A percentile compares a stretch with the other conserved stretches of the same genome.
phyloP scores from a whole-genome alignment of 2,113 vertebrate genomes.

The Ochotona princeps region DNA sequence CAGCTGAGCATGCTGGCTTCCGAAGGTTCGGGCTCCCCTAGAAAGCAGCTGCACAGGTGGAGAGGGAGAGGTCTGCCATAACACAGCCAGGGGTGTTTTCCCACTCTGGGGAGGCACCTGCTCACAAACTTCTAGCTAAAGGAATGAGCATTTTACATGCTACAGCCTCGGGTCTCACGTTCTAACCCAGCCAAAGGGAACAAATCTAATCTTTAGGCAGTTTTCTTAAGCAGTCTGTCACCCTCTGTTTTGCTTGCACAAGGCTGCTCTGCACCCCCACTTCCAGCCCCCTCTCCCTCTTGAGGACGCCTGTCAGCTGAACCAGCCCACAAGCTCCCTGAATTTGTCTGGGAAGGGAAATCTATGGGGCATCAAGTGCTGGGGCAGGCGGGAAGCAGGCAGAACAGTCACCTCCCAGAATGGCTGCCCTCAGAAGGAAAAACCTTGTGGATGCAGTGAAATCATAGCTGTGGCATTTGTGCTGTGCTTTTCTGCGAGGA shows the following conservation, averaged over 20 bases:
- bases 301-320: not conserved
- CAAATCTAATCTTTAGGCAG: not conserved
- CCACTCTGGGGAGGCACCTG: not conserved
- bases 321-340: not conserved
- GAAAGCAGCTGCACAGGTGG: not conserved
- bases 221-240: not conserved
- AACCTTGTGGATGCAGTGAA: no score
- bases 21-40: not conserved
- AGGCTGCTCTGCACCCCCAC: fast-evolving
- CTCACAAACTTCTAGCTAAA: not conserved
- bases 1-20: not conserved
- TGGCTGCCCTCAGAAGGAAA: fast-evolving
- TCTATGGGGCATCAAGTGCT: not conserved
- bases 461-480: not conserved
- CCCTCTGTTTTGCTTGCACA: conserved; percentile 16
- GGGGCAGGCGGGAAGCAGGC: fast-evolving
- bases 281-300: not conserved
- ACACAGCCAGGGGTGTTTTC: not conserved
- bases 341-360: no score
- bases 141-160: not conserved
- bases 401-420: not conserved
- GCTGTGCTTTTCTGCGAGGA: not conserved
- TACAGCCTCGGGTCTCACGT: not conserved
- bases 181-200: not conserved
- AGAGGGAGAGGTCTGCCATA: not conserved